Evolutionary conservation across 2,888 invertebrate species (phyloP), one percentile per base, ranked within the genome.

Genomic region (Polydrusus cervinus): DNA sequence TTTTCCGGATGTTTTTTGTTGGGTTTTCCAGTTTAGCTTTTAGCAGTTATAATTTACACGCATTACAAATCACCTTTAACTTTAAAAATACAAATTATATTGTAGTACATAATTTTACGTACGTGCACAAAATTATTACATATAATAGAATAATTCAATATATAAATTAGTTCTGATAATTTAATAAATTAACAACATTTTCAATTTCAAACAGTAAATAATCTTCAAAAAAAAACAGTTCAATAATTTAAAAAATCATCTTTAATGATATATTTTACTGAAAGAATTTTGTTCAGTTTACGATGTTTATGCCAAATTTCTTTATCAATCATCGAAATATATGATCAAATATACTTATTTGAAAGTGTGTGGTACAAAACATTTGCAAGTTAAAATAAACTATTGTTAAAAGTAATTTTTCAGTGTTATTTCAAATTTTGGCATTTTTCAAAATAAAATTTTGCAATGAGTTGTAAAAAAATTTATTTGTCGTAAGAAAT

Each of bases 371-470:
- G 57, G 38, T 18, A 60, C 11, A 34, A 60, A 60, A 60, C 38
- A 60, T 60, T 34, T 38, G 30, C 57, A 38, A 60, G 18, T 60
- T 16, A 60, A 55, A 60, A 60, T 60, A 60, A 60, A 55, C 55
- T 5, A 34, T 55, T 55, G 55, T 55, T 55, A 8, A 55, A 55
- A 55, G 34, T 34, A 34, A 18, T 60, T 18, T 16, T 38, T 60
- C 53, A 60, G 38, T 60, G 38, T 10, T 60, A 14, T 38, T 38
- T 60, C 38, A 9, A 38, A 60, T 60, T 16, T 10, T 38, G 14
- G 38, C 30, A 13, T 60, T 60, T 60, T 16, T 11, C 9, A 38
- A 38, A 10, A 38, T 38, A 16, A 25, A 57, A 16, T 60, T 60
- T 60, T 47, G 2, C 20, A 25, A 13, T 25, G 0, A 53, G 2